Evolutionary conservation across 2,797 vertebrate genomes (phyloP).

Genomic region (Lerista edwardsae): DNA sequence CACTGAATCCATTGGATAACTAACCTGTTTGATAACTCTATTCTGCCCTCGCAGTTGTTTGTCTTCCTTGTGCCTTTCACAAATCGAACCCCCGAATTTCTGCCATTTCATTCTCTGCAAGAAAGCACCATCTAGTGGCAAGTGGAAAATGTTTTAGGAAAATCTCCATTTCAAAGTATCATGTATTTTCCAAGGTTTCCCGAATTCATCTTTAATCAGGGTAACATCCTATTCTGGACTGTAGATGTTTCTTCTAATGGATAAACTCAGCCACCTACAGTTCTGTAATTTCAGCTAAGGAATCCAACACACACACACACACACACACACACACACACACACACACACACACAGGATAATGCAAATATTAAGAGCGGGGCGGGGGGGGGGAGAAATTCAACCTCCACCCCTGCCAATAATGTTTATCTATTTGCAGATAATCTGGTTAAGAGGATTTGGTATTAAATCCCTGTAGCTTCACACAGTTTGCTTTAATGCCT

Average conservation of each 20-base stretch:
- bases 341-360: neutral
- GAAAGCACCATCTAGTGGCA: constrained; percentile 74
- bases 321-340: no score
- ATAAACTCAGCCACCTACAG: no score
- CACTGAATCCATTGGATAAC: neutral
- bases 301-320: no score
- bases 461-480: neutral
- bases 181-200: fast-evolving
- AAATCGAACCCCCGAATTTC: constrained; percentile 17
- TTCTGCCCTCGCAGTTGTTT: neutral
- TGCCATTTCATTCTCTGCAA: constrained; percentile 47
- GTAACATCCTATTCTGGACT: no score
- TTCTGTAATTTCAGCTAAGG: no score
- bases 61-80: constrained; percentile 29
- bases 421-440: neutral
- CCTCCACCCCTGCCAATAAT: neutral
- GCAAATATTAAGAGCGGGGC: neutral
- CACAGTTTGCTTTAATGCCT: neutral
- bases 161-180: neutral
- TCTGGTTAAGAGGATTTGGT: neutral
- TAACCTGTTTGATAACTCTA: neutral
- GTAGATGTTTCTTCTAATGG: no score
- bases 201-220: neutral
- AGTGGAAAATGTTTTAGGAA: constrained; percentile 27
- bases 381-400: neutral